Evolutionary conservation across 2,113 vertebrate species (phyloP), one percentile per base, ranked within the genome.

Genomic region (Balaenoptera acutorostrata): DNA sequence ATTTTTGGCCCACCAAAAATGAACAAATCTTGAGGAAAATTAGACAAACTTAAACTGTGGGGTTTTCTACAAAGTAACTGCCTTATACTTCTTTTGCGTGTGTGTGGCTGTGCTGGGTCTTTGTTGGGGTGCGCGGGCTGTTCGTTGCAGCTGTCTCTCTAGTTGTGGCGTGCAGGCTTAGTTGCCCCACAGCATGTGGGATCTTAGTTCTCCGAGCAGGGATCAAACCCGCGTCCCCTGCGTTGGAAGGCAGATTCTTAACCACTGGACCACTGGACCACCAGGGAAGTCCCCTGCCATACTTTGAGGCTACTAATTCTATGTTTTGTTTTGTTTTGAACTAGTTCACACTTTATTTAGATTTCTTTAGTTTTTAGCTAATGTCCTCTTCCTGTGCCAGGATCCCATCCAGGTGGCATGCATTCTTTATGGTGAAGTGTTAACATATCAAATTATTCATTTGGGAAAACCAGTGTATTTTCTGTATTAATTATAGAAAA

Each of bases 391-490:
- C 64, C 46, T 87, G 68, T 87, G 66, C 59, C 41, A 63, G 21
- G 66, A 74, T 64, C 36, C 66, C 6, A 46, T 36, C 7, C 33
- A 66, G 74, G 18, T 78, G 18, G 21, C 33, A 66, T 49, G 98
- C 99, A 99, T 99, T 99, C 99, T 99, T 99, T 99, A 98, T 99
- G 99, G 99, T 99, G 98, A 99, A 99, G 99, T 99, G 98, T 99
- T 99, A 99, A 99, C 99, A 99, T 99, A 96, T 98, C 97, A 98
- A 99, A 99, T 98, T 99, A 99, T 99, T 99, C 99, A 99, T 99
- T 99, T 99, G 98, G 99, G 98, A 98, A 99, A 97, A 99, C 99
- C 98, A 98, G 96, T 98, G 98, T 98, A 98, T 98, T 98, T 96
- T 98, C 98, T 98, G 95, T 99, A 99, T 99, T 97, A 99, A 99